Conservation (phyloP, 35 echinoderm and acorn worm species). For the Hemicentrotus pulcherrimus region DNA sequence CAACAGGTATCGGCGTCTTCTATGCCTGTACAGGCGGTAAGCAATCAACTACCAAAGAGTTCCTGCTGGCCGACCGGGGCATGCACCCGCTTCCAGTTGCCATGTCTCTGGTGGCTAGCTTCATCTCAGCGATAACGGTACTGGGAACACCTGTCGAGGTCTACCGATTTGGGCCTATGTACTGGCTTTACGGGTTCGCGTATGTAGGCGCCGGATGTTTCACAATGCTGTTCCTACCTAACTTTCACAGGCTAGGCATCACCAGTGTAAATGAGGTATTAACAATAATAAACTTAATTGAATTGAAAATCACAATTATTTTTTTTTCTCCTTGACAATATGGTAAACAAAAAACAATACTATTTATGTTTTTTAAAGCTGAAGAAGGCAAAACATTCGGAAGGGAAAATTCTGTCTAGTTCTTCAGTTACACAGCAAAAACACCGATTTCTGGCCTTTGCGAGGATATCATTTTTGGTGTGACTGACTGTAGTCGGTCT, state of each 20-base stretch:
- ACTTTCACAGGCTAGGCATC: conserved; percentile 57
- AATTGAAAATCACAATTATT: no score
- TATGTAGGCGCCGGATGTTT: conserved; percentile 54
- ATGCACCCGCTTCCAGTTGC: conserved; percentile 82
- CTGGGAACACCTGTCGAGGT: conserved; percentile 83
- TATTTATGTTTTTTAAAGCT: no score
- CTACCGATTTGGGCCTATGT: conserved; percentile 78
- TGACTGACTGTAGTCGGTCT: no score
- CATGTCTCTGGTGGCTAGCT: conserved; percentile 83
- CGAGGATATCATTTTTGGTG: no score
- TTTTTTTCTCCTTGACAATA: no score
- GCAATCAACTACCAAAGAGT: conserved; percentile 83
- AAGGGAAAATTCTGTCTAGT: no score
- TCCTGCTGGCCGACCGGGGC: conserved; percentile 72
- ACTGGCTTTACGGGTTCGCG: conserved; percentile 57
- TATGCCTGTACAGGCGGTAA: conserved; percentile 76
- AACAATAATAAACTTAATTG: background rate
- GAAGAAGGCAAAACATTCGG: no score
- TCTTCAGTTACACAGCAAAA: no score
- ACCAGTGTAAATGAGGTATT: conserved; percentile 73
- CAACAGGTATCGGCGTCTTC: conserved; percentile 79
- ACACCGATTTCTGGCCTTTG: no score
- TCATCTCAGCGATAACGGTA: conserved; percentile 92
- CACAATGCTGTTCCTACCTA: conserved; percentile 58
- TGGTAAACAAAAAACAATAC: no score